These are phyloP conservation scores for Scaptomyza pallida DNA, from an alignment of 1,140 invertebrate genomes.

Conservation along the genomic window DNA sequence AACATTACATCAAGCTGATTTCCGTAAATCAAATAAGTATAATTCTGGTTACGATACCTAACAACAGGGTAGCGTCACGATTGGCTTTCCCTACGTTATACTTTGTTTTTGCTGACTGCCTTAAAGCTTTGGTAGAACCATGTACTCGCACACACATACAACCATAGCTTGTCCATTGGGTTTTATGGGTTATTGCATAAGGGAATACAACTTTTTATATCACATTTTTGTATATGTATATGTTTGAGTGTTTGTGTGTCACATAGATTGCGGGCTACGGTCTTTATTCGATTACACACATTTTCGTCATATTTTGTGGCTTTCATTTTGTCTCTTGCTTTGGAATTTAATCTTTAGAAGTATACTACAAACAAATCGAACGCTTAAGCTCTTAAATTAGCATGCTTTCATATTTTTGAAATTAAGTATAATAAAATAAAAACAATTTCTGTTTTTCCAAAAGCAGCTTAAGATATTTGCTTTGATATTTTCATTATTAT, in stretches of 20 bases:
- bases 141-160: not conserved
- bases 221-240: constrained; percentile 11
- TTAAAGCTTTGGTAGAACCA: constrained; percentile 16
- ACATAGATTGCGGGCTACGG: constrained; percentile 7
- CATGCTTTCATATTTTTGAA: too few species aligned
- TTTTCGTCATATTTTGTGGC: not conserved
- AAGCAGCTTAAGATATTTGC: too few species aligned
- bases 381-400: too few species aligned
- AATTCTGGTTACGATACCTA: too few species aligned
- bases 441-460: too few species aligned
- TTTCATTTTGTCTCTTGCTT: not conserved
- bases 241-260: not conserved
- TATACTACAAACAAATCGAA: not conserved
- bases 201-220: constrained; percentile 35
- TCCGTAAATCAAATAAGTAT: too few species aligned
- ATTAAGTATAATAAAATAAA: too few species aligned
- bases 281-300: constrained; percentile 16
- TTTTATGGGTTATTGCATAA: constrained; percentile 28
- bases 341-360: too few species aligned
- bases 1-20: too few species aligned
- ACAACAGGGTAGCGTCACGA: too few species aligned
- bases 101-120: not conserved
- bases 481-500: too few species aligned
- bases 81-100: too few species aligned
- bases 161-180: not conserved